phyloP scores from a whole-genome alignment of 2,888 invertebrate species.

The Troglohyphantes excavatus region DNA sequence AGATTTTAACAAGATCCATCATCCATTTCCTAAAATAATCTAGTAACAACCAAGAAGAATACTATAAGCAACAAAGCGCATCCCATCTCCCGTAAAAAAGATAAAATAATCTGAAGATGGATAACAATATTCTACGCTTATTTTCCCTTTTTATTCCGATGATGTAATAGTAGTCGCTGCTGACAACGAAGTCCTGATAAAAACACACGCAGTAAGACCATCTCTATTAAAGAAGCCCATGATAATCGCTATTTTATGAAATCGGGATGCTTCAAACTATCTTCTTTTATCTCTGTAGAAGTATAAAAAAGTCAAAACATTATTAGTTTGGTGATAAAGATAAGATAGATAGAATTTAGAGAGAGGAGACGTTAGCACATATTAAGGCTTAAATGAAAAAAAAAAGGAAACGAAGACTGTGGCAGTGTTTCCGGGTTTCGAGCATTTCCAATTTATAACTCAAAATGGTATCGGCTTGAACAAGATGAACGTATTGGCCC shows the following conservation, averaged over 20 bases:
- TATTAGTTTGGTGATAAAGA: slow-evolving; percentile 54
- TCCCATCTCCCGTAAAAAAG: slow-evolving; percentile 8
- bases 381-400: background rate
- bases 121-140: background rate
- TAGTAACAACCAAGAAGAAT: background rate
- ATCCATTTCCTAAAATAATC: slow-evolving; percentile 29
- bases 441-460: slow-evolving; percentile 26
- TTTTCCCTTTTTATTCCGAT: slow-evolving; percentile 6
- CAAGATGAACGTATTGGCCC: slow-evolving; percentile 5
- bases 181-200: slow-evolving; percentile 10
- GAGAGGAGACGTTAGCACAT: slow-evolving; percentile 13
- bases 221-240: slow-evolving; percentile 26
- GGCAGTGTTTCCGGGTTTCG: slow-evolving; percentile 42
- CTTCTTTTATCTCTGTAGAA: slow-evolving; percentile 11
- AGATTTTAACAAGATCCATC: slow-evolving; percentile 49
- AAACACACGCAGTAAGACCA: background rate
- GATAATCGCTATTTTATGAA: slow-evolving; percentile 39
- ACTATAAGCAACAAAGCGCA: slow-evolving; percentile 12
- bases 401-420: background rate
- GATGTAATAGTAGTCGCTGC: slow-evolving; percentile 11
- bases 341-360: slow-evolving; percentile 36
- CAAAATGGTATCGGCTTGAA: slow-evolving; percentile 23
- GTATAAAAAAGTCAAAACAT: slow-evolving; percentile 35
- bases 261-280: slow-evolving; percentile 20
- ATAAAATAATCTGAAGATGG: slow-evolving; percentile 34